Percentiles rank a stretch among this genome's conserved stretches.
Evolutionary conservation across 1,140 invertebrate species (phyloP).

Genomic region (Listronotus oregonensis): DNA sequence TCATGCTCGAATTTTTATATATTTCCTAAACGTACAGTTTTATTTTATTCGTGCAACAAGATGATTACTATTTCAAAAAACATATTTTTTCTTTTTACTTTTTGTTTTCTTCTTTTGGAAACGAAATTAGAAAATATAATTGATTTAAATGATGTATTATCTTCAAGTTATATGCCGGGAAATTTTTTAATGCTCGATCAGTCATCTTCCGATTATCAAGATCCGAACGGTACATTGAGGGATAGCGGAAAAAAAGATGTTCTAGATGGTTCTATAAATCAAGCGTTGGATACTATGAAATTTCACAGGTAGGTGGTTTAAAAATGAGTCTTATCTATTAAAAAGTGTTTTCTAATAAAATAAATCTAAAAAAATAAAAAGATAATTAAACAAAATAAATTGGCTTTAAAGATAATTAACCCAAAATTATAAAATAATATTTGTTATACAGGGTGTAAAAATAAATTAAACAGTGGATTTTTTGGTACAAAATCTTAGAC

Average conservation of each 20-base stretch:
- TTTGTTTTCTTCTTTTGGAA: not conserved
- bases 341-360: no score
- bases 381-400: no score
- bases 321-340: no score
- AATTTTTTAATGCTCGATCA: not conserved
- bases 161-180: conserved; percentile 1
- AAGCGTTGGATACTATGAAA: conserved; percentile 1
- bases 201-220: not conserved
- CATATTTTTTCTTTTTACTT: not conserved
- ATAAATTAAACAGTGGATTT: no score
- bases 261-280: not conserved
- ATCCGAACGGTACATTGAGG: not conserved
- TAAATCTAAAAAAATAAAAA: no score
- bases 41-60: no score
- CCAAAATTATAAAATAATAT: no score
- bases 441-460: no score
- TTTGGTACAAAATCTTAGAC: no score
- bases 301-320: conserved; percentile 1
- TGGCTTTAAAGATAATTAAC: no score
- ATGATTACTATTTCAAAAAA: not conserved
- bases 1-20: no score
- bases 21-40: no score
- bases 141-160: conserved; percentile 5
- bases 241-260: not conserved
- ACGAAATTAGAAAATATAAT: not conserved